Conservation (phyloP, 2,797 vertebrate species). For the Tamandua tetradactyla region DNA sequence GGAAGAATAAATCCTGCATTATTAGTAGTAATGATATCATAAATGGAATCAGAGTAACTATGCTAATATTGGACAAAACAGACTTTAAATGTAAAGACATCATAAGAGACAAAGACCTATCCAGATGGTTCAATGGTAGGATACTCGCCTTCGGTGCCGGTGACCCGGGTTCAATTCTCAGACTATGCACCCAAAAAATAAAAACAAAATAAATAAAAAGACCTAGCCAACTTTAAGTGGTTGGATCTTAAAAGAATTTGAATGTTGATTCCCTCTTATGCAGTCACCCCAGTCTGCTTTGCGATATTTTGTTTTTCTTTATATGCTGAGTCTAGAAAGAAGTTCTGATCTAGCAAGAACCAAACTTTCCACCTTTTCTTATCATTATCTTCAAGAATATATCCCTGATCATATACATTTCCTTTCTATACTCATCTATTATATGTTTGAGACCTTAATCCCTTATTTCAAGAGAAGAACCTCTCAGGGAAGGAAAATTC, state of each 20-base stretch:
- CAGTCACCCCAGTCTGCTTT: not conserved
- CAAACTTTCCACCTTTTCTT: not conserved
- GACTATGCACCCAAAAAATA: no score
- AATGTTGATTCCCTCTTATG: not conserved
- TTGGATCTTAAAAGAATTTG: not conserved
- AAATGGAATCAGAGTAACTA: no score
- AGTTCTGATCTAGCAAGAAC: not conserved
- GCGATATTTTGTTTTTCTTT: not conserved
- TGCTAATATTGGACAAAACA: no score
- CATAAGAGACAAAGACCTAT: no score
- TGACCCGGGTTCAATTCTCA: no score
- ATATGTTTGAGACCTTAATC: not conserved
- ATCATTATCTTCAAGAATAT: not conserved
- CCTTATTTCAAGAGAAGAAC: conserved; percentile 43
- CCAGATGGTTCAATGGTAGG: no score
- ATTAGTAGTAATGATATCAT: no score
- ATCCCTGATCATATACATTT: not conserved
- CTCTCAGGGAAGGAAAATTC: conserved; percentile 14
- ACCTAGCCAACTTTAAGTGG: not conserved
- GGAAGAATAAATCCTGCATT: no score
- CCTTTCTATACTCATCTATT: not conserved
- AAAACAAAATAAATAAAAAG: no score
- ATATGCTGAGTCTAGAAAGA: not conserved
- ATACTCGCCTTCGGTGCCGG: no score
- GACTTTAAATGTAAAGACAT: no score